These are phyloP conservation scores for Uria aalge DNA, from an alignment of 2,113 vertebrate species.

Conservation along the genomic window DNA sequence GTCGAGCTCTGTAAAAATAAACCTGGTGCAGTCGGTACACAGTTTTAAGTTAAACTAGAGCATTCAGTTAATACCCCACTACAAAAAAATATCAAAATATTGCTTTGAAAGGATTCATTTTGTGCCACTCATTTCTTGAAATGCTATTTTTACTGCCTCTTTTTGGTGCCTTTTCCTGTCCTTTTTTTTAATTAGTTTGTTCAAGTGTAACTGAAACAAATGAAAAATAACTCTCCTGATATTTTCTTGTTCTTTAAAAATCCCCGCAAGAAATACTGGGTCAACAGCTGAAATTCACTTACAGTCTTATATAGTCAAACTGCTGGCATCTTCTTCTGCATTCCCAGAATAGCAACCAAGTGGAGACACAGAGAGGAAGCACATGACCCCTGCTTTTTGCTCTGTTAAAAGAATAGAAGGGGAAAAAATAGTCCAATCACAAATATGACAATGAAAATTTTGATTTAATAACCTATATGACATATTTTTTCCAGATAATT, in stretches of 20 bases:
- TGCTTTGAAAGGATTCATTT: neutral
- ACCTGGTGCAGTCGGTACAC: neutral
- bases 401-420: slow-evolving; percentile 24
- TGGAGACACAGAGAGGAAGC: slow-evolving; percentile 1
- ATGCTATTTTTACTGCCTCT: neutral
- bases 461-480: neutral
- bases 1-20: neutral
- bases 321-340: slow-evolving; percentile 25
- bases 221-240: neutral
- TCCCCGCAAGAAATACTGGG: neutral
- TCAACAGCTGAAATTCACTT: slow-evolving; percentile 26
- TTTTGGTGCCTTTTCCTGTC: neutral
- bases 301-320: neutral
- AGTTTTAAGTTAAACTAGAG: neutral
- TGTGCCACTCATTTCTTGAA: neutral
- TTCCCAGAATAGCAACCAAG: slow-evolving; percentile 64
- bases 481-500: neutral
- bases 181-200: neutral
- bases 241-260: neutral
- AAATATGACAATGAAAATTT: neutral
- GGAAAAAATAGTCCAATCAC: neutral
- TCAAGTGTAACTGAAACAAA: neutral
- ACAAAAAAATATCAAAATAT: neutral
- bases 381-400: neutral
- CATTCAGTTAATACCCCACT: neutral